Evolutionary conservation across 2,888 invertebrate genomes (phyloP).

Genomic region (Keiferia lycopersicella): DNA sequence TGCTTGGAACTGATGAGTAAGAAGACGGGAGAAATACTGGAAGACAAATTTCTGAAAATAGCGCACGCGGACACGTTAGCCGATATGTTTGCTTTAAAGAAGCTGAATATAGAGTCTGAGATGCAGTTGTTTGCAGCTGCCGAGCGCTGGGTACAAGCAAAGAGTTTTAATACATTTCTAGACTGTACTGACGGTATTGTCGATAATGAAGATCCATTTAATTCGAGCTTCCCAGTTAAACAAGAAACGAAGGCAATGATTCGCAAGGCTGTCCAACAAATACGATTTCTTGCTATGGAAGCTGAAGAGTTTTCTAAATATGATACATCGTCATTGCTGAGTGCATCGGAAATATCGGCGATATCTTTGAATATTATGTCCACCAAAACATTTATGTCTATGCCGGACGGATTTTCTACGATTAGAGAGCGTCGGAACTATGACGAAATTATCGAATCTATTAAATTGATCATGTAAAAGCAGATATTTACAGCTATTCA

Average conservation of each 20-base stretch:
- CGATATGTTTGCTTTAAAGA: not conserved
- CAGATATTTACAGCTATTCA: not conserved
- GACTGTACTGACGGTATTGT: not conserved
- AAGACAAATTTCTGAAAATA: not conserved
- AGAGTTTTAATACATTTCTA: not conserved
- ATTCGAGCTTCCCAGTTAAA: not conserved
- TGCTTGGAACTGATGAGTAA: not conserved
- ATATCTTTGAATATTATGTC: conserved; percentile 1
- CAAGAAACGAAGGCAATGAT: not conserved
- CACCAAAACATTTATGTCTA: not conserved
- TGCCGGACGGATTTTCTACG: conserved; percentile 5
- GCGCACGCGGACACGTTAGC: not conserved
- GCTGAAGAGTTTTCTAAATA: conserved; percentile 1
- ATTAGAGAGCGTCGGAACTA: not conserved
- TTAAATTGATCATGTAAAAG: not conserved
- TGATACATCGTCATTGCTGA: not conserved
- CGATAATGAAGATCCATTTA: not conserved
- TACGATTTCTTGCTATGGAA: conserved; percentile 17
- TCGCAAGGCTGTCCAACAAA: not conserved
- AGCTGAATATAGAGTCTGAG: not conserved
- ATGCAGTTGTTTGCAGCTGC: conserved; percentile 7
- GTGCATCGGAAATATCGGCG: not conserved
- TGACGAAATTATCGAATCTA: not conserved
- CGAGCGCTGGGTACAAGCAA: not conserved
- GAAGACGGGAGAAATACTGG: not conserved